Evolutionary conservation across 2,888 invertebrate genomes (phyloP), one percentile per base, ranked within the genome.

Genomic region (Argyresthia albistria): DNA sequence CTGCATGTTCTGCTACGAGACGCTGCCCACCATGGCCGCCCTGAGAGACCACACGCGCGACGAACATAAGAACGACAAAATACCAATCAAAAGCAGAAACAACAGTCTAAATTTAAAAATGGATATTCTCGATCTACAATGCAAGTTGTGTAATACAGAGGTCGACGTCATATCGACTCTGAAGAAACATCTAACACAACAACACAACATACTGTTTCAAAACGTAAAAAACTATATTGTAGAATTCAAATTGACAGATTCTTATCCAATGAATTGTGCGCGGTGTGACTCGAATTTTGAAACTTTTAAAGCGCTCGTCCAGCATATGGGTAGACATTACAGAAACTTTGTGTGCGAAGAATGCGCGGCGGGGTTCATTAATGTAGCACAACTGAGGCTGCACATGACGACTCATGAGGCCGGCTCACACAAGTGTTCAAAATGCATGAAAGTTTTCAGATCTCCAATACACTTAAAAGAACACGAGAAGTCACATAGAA

Each of bases 81-180:
- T 59, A 0, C 80, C 80, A 0, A 76, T 77, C 0, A 70, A 73
- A 49, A 70, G 58, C 55, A 64, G 84, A 66, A 84, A 84, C 57
- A 86, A 84, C 56, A 78, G 83, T 80, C 66, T 86, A 25, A 4
- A 25, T 25, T 25, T 25, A 1, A 87, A 87, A 69, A 66, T 86
- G n/a, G 86, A 87, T 43, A 67, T 84, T 25, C 64, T 73, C 0
- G 65, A 76, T 51, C 64, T 86, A 7, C 63, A 59, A 14, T 87
- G 87, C 62, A 73, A 73, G 42, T 43, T 82, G 1, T 87, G 87
- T 57, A 60, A 64, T 49, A 55, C 59, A 12, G 35, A 56, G 35
- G 49, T 82, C 4, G 62, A 66, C 12, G 63, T 60, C 14, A 59
- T 86, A 48, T 73, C 79, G 8, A 56, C 58, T 43, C 62, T 86